Percentiles rank a stretch among this genome's conserved stretches.
phyloP scores from a whole-genome alignment of 2,113 vertebrate genomes.

The Sinocyclocheilus maitianheensis region DNA sequence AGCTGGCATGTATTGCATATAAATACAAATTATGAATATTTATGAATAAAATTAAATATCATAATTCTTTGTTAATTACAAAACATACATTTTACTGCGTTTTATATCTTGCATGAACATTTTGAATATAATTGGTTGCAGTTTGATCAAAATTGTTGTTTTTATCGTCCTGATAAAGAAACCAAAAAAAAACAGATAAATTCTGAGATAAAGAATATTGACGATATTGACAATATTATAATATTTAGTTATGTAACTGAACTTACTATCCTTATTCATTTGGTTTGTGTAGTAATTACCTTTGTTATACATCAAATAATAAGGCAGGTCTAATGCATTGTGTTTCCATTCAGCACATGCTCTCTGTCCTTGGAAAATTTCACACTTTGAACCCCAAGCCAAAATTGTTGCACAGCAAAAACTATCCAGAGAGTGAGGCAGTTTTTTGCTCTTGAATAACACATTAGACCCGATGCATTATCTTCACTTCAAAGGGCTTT shows the following conservation, averaged over 20 bases:
- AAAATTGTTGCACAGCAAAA: slow-evolving; percentile 3
- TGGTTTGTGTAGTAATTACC: neutral
- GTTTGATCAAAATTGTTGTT: neutral
- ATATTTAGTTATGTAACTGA: neutral
- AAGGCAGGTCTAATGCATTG: neutral
- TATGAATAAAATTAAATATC: no score
- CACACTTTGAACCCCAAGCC: slow-evolving; percentile 21
- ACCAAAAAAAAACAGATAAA: neutral
- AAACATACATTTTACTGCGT: neutral
- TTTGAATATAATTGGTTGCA: neutral
- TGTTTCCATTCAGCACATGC: neutral
- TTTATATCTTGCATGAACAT: neutral
- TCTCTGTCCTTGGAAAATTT: neutral
- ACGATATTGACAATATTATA: neutral
- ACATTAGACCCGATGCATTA: slow-evolving; percentile 8
- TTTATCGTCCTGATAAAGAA: neutral
- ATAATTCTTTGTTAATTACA: neutral
- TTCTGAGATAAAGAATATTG: neutral
- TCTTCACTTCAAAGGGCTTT: slow-evolving; percentile 35
- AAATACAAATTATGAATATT: no score
- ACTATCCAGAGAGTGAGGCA: neutral
- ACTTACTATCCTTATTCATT: neutral
- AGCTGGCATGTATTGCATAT: no score
- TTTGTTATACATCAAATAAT: neutral
- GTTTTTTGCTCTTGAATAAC: slow-evolving; percentile 14